A percentile compares a stretch with the other conserved stretches of the same genome.
Evolutionary conservation across 2,888 invertebrate species (phyloP).

Genomic region (Sinhomidia bicolor): DNA sequence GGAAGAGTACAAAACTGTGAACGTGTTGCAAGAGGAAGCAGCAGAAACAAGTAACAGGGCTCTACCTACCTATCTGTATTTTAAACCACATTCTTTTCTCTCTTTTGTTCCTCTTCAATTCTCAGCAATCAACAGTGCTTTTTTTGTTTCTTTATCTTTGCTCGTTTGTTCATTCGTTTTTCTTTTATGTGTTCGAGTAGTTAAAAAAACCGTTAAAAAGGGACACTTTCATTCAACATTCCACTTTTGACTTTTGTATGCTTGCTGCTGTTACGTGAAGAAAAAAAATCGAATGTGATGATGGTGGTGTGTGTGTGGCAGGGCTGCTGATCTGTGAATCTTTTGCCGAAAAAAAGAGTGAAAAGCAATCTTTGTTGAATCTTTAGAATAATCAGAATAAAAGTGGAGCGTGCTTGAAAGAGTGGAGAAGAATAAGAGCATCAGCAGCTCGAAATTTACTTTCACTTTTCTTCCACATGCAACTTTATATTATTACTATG

Average conservation of each 20-base stretch:
- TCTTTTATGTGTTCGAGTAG: constrained; percentile 11
- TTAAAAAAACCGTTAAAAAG: constrained; percentile 43
- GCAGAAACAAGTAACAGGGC: neutral
- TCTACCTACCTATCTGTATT: neutral
- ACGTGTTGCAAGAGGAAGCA: neutral
- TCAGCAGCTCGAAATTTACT: constrained; percentile 11
- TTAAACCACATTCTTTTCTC: neutral
- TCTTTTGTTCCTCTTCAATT: constrained; percentile 21
- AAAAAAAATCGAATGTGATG: constrained; percentile 36
- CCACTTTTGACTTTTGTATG: constrained; percentile 9
- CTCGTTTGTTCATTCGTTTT: neutral
- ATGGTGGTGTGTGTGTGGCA: neutral
- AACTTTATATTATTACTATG: neutral
- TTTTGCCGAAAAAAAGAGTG: neutral
- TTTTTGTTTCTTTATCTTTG: neutral
- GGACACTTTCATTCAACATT: constrained; percentile 26
- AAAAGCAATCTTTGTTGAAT: constrained; percentile 45
- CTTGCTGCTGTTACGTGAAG: neutral
- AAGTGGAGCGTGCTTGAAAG: constrained; percentile 29
- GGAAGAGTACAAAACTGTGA: neutral
- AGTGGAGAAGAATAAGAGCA: neutral
- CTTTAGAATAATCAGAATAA: constrained; percentile 46
- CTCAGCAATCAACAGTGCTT: constrained; percentile 41
- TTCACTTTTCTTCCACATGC: constrained; percentile 2
- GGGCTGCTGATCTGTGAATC: constrained; percentile 31